Evolutionary conservation across 2,888 invertebrate genomes (phyloP).

Genomic region (Mimumesa dahlbomi): DNA sequence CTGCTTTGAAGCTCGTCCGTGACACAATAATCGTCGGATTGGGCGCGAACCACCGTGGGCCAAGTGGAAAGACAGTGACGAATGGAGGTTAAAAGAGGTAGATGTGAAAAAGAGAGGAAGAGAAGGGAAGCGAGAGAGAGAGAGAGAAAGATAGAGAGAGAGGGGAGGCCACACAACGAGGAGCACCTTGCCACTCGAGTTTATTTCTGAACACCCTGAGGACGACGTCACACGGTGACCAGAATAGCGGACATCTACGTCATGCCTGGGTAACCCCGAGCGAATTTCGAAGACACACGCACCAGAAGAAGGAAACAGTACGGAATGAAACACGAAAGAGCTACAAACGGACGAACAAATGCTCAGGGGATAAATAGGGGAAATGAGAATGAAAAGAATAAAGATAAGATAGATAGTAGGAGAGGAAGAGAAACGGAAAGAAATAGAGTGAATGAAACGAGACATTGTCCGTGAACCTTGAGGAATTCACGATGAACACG

Average conservation of each 20-base stretch:
- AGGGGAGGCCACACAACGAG: slow-evolving; percentile 35
- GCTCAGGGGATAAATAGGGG: too few species aligned
- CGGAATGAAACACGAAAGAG: neutral
- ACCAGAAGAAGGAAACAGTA: slow-evolving; percentile 5
- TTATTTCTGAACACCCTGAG: slow-evolving; percentile 60
- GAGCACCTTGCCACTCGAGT: slow-evolving; percentile 56
- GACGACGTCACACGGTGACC: slow-evolving; percentile 61
- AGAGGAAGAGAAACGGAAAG: slow-evolving; percentile 11
- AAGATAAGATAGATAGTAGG: neutral
- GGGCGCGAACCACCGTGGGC: slow-evolving; percentile 26
- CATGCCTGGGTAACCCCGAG: slow-evolving; percentile 60
- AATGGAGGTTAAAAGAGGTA: slow-evolving; percentile 52
- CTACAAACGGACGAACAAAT: slow-evolving; percentile 2
- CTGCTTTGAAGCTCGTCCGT: slow-evolving; percentile 50
- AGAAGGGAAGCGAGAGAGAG: too few species aligned
- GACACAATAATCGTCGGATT: slow-evolving; percentile 58
- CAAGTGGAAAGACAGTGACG: slow-evolving; percentile 48
- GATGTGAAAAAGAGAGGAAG: slow-evolving; percentile 37
- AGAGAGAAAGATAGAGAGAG: too few species aligned
- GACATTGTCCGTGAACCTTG: too few species aligned
- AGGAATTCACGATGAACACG: slow-evolving; percentile 1
- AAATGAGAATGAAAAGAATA: neutral
- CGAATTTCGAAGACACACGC: slow-evolving; percentile 50
- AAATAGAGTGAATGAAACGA: slow-evolving; percentile 28
- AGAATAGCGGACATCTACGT: slow-evolving; percentile 62